A percentile compares a stretch with the other conserved stretches of the same genome.
Conservation (phyloP, 2,888 invertebrate species). For the Chaetogeoica ovagalla region DNA sequence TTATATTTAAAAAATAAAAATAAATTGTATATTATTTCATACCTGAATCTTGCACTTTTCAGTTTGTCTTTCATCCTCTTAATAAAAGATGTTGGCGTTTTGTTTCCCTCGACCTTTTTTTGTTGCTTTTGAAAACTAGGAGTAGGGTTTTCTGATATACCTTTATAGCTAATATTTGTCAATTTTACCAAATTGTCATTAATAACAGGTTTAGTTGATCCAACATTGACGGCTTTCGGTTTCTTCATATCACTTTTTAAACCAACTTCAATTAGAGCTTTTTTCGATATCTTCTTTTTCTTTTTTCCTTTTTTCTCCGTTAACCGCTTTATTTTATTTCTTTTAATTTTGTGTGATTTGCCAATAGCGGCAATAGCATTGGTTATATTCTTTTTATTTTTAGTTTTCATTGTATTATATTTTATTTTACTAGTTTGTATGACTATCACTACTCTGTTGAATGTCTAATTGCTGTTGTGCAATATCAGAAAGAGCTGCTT, state of each 20-base stretch:
- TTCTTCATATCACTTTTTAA: slow-evolving; percentile 31
- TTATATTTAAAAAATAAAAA: not conserved
- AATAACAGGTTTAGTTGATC: not conserved
- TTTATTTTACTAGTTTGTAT: slow-evolving; percentile 4
- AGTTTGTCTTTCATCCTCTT: slow-evolving; percentile 72
- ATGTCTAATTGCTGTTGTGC: slow-evolving; percentile 86
- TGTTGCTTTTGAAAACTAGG: slow-evolving; percentile 5
- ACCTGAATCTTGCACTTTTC: slow-evolving; percentile 67
- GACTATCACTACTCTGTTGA: slow-evolving; percentile 49
- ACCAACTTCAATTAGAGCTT: slow-evolving; percentile 42
- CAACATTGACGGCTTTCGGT: slow-evolving; percentile 7
- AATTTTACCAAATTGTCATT: slow-evolving; percentile 37
- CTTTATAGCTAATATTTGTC: slow-evolving; percentile 42
- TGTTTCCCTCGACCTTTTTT: slow-evolving; percentile 32
- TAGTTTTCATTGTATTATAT: slow-evolving; percentile 22
- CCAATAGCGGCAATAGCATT: slow-evolving; percentile 37
- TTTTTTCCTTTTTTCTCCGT: slow-evolving; percentile 41
- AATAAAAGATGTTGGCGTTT: slow-evolving; percentile 58
- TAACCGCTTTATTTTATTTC: slow-evolving; percentile 46
- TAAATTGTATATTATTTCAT: slow-evolving; percentile 16
- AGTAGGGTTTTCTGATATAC: slow-evolving; percentile 22
- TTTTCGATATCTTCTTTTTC: slow-evolving; percentile 46
- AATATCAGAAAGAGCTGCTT: slow-evolving; percentile 88
- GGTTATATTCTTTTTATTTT: slow-evolving; percentile 33
- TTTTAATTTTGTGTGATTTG: slow-evolving; percentile 47